Evolutionary conservation across 2,113 vertebrate species (phyloP), one percentile per base, ranked within the genome.

Genomic region (Nibea albiflora): DNA sequence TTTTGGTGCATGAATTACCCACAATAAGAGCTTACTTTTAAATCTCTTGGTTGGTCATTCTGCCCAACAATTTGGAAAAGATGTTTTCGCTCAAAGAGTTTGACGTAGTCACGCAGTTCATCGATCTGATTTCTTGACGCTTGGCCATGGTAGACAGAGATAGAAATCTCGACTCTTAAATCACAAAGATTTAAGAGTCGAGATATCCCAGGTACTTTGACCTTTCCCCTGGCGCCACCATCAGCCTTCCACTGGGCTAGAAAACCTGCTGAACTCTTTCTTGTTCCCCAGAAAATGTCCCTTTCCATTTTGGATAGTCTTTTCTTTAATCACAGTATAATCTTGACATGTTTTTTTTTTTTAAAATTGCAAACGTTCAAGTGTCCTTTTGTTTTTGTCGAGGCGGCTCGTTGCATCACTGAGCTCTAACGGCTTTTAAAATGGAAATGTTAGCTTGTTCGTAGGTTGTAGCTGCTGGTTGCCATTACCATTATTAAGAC

Each of bases 401-500:
- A 19, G 62, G 11, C 56, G 8, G 8, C 31, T 57, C 10, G 17
- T 44, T n/a, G 8, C 65, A 35, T 81, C 57, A 11, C 50, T n/a
- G 3, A 12, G 39, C 11, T 58, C 26, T 20, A 54, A 5, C 63
- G 28, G 12, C 26, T 49, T 50, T 50, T 67, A 24, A 49, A 73
- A 83, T 72, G 60, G 17, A 76, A 63, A 53, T 67, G 11, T 49
- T 35, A 19, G 16, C 3, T 72, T 76, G 61, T 19, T 39, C 61
- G 78, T 20, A 56, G 26, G 2, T 76, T 66, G 28, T 24, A 58
- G 66, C 54, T 72, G 49, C 62, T 72, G 28, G 46, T 52, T n/a
- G 5, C 46, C 22, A 12, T 87, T 44, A 76, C 16, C 26, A 11
- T 76, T 60, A 52, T 57, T 69, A 39, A 67, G 28, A 77, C 17